These are phyloP conservation scores for Drosophila anceps DNA, from an alignment of 2,888 invertebrate genomes.

Conservation along the genomic window DNA sequence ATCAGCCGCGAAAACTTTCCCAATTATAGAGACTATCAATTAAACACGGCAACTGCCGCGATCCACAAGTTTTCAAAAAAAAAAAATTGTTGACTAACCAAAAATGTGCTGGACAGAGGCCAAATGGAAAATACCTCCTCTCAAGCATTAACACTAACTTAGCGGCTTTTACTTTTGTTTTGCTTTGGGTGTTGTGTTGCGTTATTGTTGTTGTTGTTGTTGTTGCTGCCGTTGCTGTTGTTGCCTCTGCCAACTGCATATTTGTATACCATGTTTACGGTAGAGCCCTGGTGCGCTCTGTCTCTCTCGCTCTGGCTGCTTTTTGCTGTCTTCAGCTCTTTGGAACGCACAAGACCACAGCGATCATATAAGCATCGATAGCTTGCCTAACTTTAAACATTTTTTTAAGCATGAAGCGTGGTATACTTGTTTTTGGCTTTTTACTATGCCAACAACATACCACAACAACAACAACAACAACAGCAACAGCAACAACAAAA, in stretches of 20 bases:
- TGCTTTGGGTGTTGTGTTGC: conserved; percentile 30
- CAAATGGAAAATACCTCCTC: conserved; percentile 52
- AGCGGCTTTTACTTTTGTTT: conserved; percentile 77
- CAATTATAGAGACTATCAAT: conserved; percentile 43
- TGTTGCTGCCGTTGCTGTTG: conserved; percentile 21
- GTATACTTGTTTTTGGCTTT: conserved; percentile 74
- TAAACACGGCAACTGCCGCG: conserved; percentile 50
- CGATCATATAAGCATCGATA: conserved; percentile 71
- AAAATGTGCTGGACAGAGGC: conserved; percentile 37
- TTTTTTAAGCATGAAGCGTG: conserved; percentile 73
- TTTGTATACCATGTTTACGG: conserved; percentile 65
- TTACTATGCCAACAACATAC: conserved; percentile 69
- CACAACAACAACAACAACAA: conserved; percentile 32
- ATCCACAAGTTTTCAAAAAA: conserved; percentile 27
- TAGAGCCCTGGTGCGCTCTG: conserved; percentile 26
- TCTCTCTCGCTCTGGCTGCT: not conserved
- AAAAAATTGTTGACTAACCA: conserved; percentile 24
- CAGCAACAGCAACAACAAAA: conserved; percentile 35
- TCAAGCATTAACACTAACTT: conserved; percentile 70
- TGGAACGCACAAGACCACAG: conserved; percentile 22
- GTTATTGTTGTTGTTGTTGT: conserved; percentile 30
- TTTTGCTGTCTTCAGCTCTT: not conserved
- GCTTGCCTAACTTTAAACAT: conserved; percentile 74
- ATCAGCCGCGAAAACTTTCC: not conserved
- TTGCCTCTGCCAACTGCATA: conserved; percentile 60